A percentile compares a stretch with the other conserved stretches of the same genome.
phyloP scores from a whole-genome alignment of 2,888 invertebrate genomes.

The Plagodis dolabraria region DNA sequence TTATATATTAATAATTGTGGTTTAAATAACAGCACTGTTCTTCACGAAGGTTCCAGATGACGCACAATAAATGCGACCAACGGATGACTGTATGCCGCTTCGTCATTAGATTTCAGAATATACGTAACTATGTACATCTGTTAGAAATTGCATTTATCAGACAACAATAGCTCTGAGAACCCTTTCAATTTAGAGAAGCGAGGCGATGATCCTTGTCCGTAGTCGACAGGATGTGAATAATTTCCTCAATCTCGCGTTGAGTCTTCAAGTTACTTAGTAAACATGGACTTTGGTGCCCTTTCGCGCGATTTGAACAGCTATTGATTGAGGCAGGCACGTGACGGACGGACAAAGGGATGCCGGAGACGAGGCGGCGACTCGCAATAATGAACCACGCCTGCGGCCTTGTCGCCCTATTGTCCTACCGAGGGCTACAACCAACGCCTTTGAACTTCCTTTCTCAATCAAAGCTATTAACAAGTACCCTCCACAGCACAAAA shows the following conservation, averaged over 20 bases:
- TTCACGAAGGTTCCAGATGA: no score
- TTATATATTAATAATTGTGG: neutral
- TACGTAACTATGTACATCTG: neutral
- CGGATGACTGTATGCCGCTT: no score
- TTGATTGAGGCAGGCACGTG: slow-evolving; percentile 58
- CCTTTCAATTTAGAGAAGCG: slow-evolving; percentile 32
- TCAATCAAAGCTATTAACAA: slow-evolving; percentile 56
- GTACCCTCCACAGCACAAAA: slow-evolving; percentile 32
- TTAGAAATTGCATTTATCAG: slow-evolving; percentile 27
- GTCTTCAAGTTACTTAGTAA: slow-evolving; percentile 41
- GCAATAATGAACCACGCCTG: slow-evolving; percentile 65
- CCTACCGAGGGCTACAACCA: slow-evolving; percentile 50
- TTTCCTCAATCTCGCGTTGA: slow-evolving; percentile 36
- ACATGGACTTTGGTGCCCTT: slow-evolving; percentile 46
- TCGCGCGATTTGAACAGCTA: slow-evolving; percentile 55
- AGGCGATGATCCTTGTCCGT: slow-evolving; percentile 32
- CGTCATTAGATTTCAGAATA: no score
- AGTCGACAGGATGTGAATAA: slow-evolving; percentile 39
- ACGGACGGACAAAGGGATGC: slow-evolving; percentile 67
- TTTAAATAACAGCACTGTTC: no score
- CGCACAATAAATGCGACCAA: no score
- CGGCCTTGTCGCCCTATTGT: slow-evolving; percentile 55
- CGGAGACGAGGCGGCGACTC: slow-evolving; percentile 55
- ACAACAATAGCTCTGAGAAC: slow-evolving; percentile 28
- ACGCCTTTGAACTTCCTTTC: slow-evolving; percentile 51